phyloP scores from a whole-genome alignment of 2,888 invertebrate genomes.

The Erpobdella octoculata region DNA sequence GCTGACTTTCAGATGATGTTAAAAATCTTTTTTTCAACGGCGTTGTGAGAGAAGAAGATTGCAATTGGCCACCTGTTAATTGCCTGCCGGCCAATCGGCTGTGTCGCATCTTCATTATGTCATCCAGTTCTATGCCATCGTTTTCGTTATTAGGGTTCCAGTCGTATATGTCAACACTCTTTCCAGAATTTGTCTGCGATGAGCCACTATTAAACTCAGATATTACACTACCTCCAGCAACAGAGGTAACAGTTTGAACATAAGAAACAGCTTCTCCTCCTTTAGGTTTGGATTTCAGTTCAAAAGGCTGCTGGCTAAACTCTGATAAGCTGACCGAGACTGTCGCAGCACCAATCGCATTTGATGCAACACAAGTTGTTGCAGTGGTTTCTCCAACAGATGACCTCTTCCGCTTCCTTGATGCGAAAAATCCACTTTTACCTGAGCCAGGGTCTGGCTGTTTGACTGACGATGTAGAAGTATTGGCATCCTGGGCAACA shows the following conservation, averaged over 20 bases:
- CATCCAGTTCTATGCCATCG: constrained; percentile 13
- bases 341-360: background rate
- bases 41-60: background rate
- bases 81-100: constrained; percentile 9
- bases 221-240: too few species aligned
- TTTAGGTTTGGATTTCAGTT: too few species aligned
- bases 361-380: background rate
- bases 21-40: constrained; percentile 3
- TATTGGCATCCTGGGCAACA: background rate
- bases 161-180: constrained; percentile 21
- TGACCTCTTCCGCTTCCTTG: background rate
- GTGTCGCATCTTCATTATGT: constrained; percentile 12
- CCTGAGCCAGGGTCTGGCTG: background rate
- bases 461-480: background rate
- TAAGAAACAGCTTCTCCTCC: too few species aligned
- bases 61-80: background rate
- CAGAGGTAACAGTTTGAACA: too few species aligned
- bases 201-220: too few species aligned
- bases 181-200: too few species aligned
- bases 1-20: background rate
- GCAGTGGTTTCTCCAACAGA: background rate
- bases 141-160: constrained; percentile 25
- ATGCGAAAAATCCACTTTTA: background rate
- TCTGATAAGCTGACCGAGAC: too few species aligned
- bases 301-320: too few species aligned